phyloP scores from a whole-genome alignment of 1,140 invertebrate genomes.

The Pinna nobilis region DNA sequence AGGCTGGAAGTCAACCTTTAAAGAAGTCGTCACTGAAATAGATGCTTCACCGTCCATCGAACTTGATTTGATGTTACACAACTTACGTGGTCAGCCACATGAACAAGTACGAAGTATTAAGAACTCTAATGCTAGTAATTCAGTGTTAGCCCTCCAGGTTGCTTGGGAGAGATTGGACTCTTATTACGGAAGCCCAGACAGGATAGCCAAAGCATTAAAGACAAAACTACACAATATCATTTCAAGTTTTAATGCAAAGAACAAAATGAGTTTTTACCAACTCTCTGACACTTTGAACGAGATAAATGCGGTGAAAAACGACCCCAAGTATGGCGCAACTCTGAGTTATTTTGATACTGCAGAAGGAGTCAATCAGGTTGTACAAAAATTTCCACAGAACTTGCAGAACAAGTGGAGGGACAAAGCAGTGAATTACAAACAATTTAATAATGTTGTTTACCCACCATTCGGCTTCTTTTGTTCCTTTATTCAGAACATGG shows the following conservation, averaged over 20 bases:
- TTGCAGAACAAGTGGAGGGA: slow-evolving; percentile 37
- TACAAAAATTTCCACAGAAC: slow-evolving; percentile 28
- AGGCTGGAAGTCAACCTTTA: slow-evolving; percentile 29
- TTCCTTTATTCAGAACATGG: slow-evolving; percentile 27
- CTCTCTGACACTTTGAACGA: slow-evolving; percentile 33
- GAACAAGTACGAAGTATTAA: slow-evolving; percentile 26
- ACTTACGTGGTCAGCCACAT: slow-evolving; percentile 8
- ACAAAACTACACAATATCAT: slow-evolving; percentile 15
- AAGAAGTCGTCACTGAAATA: slow-evolving; percentile 15
- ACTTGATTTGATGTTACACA: slow-evolving; percentile 38
- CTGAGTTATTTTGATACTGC: slow-evolving; percentile 37
- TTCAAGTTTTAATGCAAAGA: slow-evolving; percentile 25
- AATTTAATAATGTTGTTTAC: slow-evolving; percentile 18
- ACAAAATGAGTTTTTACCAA: slow-evolving; percentile 19
- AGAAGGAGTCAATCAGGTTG: slow-evolving; percentile 27
- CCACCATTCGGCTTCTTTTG: slow-evolving; percentile 34
- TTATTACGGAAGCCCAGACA: slow-evolving; percentile 35
- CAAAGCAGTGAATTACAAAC: slow-evolving; percentile 33
- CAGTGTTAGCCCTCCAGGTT: neutral
- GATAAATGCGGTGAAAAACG: slow-evolving; percentile 35
- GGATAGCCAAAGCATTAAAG: slow-evolving; percentile 32
- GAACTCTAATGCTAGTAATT: slow-evolving; percentile 18
- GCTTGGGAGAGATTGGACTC: slow-evolving; percentile 33
- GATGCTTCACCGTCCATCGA: slow-evolving; percentile 8
- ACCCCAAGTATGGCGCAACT: slow-evolving; percentile 7